Base-by-base conservation (phyloP, 1,140 invertebrate genomes). In the Orchestia grillus region DNA sequence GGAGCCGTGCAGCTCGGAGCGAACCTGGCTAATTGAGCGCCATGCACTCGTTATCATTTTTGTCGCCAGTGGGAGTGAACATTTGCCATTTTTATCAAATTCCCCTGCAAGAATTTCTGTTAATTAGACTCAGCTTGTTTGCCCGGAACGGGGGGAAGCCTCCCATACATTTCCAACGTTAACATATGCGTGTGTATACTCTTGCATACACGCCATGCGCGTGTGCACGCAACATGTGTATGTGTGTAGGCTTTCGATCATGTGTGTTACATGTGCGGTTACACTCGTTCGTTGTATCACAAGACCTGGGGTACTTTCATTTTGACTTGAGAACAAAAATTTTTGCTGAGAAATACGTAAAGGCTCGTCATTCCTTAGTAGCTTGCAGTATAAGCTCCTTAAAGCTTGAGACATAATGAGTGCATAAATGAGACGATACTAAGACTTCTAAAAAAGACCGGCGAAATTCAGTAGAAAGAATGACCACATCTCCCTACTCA, bases 41-140 rank as follows among this genome's bases (percentile, higher is more conserved):
- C 92, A 94, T 94, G 92, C 92, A 94, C 92, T 94, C 92, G 92
- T 94, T 94, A 94, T 94, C 92, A 94, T 47, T 94, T 47, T 47
- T 45, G 43, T 44, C 44, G 43, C 43, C 3, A n/a, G 41, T 44
- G 92, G 41, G 43, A 94, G 43, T 94, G 92, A 94, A 94, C 92
- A 94, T 94, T 94, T 45, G 92, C 8, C 6, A 40, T 47, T 47
- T 94, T 94, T 94, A 47, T 47, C 43, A 40, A 45, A 47, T 94
- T 94, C 44, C 11, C 44, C 19, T 36, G 92, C 43, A 47, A 94
- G 92, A 94, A 94, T 94, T 94, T 94, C 92, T 94, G 92, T 94
- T 94, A 94, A 94, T 94, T 94, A 44, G 92, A 94, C 92, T 42
- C 44, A 42, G 36, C 44, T 44, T 94, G 92, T 94, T 94, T 45